Evolutionary conservation across 2,888 invertebrate genomes (phyloP).

Genomic region (Xanthia icteritia): DNA sequence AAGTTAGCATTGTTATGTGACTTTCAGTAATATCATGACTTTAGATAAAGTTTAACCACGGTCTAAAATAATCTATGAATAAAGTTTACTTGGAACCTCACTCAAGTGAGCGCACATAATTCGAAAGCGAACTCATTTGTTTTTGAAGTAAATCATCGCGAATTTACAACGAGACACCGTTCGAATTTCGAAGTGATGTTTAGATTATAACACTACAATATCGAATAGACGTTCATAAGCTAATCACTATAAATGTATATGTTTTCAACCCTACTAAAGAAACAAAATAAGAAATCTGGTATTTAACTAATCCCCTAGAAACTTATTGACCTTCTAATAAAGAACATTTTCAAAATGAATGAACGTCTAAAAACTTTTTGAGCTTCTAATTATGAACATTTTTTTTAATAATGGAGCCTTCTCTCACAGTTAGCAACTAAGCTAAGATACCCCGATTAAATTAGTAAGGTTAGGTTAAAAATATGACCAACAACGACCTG

Average conservation of each 20-base stretch:
- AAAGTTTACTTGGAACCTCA: neutral
- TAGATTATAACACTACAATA: too few species aligned
- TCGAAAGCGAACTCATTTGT: slow-evolving; percentile 12
- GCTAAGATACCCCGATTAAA: too few species aligned
- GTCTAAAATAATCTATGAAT: neutral
- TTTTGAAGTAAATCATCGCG: neutral
- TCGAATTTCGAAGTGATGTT: neutral
- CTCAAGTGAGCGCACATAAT: slow-evolving; percentile 5
- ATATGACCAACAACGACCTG: too few species aligned
- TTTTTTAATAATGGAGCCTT: neutral
- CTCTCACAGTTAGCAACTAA: too few species aligned
- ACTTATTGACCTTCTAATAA: neutral
- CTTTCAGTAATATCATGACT: neutral
- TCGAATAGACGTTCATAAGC: neutral
- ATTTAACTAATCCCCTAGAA: neutral
- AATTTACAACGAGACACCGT: neutral
- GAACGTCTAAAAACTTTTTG: too few species aligned
- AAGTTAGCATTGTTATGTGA: neutral
- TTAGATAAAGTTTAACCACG: neutral
- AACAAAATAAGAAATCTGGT: neutral
- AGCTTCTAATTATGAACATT: too few species aligned
- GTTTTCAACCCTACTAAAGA: neutral
- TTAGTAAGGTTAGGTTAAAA: too few species aligned
- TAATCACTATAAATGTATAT: neutral
- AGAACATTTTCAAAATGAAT: neutral